Base-by-base conservation (phyloP, 2,888 invertebrate genomes). In the Orchestes rusci region DNA sequence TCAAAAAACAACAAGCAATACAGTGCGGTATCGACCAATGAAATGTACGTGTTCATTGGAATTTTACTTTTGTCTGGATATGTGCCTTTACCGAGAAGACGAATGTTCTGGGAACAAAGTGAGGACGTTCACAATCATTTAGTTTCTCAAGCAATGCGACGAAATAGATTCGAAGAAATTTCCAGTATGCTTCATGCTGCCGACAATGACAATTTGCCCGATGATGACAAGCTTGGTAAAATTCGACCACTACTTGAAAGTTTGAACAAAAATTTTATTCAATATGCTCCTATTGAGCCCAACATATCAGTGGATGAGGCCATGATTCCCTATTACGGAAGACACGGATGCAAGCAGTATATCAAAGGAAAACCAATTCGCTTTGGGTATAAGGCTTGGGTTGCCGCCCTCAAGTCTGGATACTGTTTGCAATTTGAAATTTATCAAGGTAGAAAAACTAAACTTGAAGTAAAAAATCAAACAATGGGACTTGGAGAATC, bases 341-440 rank as follows among this genome's bases (percentile, higher is more conserved):
- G 46, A 23, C 55, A 56, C 32, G 52, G 47, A 30, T 52, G 50
- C 3, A 56, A 56, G 40, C 53, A 53, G 34, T 55, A 34, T 44
- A 56, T 56, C 18, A 52, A 39, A 39, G 53, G 50, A 1, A 56
- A 57, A 28, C 53, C 57, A 8, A 55, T 56, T 13, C 34, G 56
- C 27, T 56, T 56, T 43, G 56, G 56, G 8, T 56, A 42, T 35
- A 58, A 57, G 43, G 53, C 52, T 35, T 59, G 55, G 56, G 51
- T 52, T 4, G 16, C 56, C 16, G 54, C 55, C 34, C 50, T 46
- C 10, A 52, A 40, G 34, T 48, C 33, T 34, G 56, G 53, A 10
- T 59, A 52, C 42, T 45, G 53, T 50, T 12, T 53, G 3, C 27
- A 39, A 39, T 55, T 56, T 33, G 55, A 54, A 4, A 55, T 57